Evolutionary conservation across 2,888 invertebrate species (phyloP).

Genomic region (Arctia plantaginis): DNA sequence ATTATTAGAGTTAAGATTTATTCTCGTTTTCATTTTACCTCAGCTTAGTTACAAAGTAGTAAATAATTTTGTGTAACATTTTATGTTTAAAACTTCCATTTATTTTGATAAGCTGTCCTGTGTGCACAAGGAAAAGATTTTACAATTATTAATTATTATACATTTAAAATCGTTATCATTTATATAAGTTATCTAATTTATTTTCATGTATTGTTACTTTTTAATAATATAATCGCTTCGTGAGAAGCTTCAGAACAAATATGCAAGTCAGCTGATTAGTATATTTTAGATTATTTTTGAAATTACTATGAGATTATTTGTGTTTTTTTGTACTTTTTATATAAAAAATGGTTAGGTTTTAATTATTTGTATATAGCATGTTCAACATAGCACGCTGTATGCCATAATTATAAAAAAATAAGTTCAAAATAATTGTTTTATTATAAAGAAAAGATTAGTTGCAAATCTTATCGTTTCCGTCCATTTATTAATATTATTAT

Average conservation of each 20-base stretch:
- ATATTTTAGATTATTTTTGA: constrained; percentile 73
- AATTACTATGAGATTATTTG: constrained; percentile 84
- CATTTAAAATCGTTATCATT: constrained; percentile 63
- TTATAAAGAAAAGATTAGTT: constrained; percentile 65
- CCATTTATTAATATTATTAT: constrained; percentile 70
- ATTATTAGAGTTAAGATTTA: constrained; percentile 68
- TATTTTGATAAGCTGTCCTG: constrained; percentile 64
- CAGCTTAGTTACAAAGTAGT: constrained; percentile 67
- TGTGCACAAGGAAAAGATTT: constrained; percentile 70
- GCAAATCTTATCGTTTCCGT: constrained; percentile 84
- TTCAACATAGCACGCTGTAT: constrained; percentile 57
- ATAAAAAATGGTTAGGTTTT: constrained; percentile 69
- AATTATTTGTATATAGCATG: constrained; percentile 57
- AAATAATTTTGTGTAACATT: constrained; percentile 50
- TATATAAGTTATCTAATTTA: constrained; percentile 70
- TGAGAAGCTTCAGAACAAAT: constrained; percentile 46
- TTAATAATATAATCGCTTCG: constrained; percentile 61
- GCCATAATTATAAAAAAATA: constrained; percentile 67
- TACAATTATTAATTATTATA: constrained; percentile 56
- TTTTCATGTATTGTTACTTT: constrained; percentile 63
- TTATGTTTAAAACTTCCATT: constrained; percentile 51
- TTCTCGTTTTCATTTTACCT: constrained; percentile 78
- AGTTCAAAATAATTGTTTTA: constrained; percentile 72
- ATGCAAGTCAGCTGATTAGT: constrained; percentile 63
- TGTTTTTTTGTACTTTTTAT: constrained; percentile 79